Base-by-base conservation (phyloP, 2,888 invertebrate species). In the Synergus japonicus region DNA sequence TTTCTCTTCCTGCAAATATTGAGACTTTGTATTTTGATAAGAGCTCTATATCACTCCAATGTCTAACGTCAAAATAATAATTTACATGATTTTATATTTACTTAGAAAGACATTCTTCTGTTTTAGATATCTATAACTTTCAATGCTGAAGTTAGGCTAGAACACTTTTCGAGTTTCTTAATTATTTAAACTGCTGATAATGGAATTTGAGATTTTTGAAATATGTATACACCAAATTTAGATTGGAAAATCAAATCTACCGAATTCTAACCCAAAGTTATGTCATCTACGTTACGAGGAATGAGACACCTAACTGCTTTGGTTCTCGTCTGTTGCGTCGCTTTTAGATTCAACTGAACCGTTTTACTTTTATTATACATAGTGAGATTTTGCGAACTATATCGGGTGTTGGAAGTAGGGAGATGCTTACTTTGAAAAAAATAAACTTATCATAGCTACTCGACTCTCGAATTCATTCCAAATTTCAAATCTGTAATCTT, bases 341-440 rank as follows among this genome's bases (percentile, higher is more conserved):
- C 29, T 29, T 63, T 63, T 63, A 63, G 63, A 63, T 29, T 63
- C 29, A 63, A 29, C 63, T 29, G 13, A 63, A 63, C 63, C 29
- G 63, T 63, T 63, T 63, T 63, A 29, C 22, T 63, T 63, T 63
- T 63, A 63, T 29, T 63, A 29, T 29, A 58, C 58, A 10, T 58
- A 22, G 29, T 13, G 29, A 63, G 29, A 29, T 63, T 29, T 63
- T 29, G 29, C 22, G 29, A 63, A 63, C 10, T 63, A 22, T 63
- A 63, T 13, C 7, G 63, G 10, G 63, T 29, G 63, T 13, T 29
- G 63, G 4, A 63, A 29, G 12, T 29, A 63, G 10, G 12, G 29
- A 13, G 4, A 63, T 29, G 7, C 29, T 22, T 18, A 63, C 22
- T 10, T 46, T 29, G 18, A 18, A 18, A 18, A 49, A 58, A 18